Evolutionary conservation across 2,797 vertebrate species (phyloP), one percentile per base, ranked within the genome.

Genomic region (Orestias chungarensis): DNA sequence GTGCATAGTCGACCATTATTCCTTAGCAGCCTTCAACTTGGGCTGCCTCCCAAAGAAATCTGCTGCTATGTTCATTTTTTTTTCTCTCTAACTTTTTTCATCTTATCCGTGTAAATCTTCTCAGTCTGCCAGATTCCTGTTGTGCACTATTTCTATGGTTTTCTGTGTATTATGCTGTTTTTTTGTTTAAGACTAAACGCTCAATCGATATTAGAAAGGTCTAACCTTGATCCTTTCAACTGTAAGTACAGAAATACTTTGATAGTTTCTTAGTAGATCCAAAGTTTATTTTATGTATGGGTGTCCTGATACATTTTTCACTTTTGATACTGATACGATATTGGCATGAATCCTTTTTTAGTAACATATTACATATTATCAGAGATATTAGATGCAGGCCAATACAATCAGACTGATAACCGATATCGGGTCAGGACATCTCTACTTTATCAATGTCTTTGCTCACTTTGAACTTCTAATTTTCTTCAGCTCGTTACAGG

Each of bases 31-130:
- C 76, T 72, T 84, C 20, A 11, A 71, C 55, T 76, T 88, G 84
- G 87, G 79, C 73, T 44, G 35, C 0, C 71, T 87, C 82, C 86
- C 80, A 38, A 70, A 75, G 74, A 84, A 83, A 87, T 86, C 59
- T 75, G 73, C 40, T 76, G 54, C 73, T 85, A 80, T 85, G 79
- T 86, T 76, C 68, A 70, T 70, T 31, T 78, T 65, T 66, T 70
- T 33, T 79, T 66, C 9, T 47, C 3, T 18, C 17, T 10, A n/a
- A n/a, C 31, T 71, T 85, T 90, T 83, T 91, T 82, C 88, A 78
- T 86, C 82, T 89, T 88, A 89, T 89, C 89, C 79, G 71, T 84
- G 90, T 88, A 82, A 74, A 89, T 93, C 85, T 87, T 68, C 88
- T 93, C 91, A 85, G 92, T 92, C 87, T 89, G 71, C 87, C 61